A percentile compares a stretch with the other conserved stretches of the same genome.
Conservation (phyloP, 2,113 vertebrate species). For the Paracanthobrama guichenoti region DNA sequence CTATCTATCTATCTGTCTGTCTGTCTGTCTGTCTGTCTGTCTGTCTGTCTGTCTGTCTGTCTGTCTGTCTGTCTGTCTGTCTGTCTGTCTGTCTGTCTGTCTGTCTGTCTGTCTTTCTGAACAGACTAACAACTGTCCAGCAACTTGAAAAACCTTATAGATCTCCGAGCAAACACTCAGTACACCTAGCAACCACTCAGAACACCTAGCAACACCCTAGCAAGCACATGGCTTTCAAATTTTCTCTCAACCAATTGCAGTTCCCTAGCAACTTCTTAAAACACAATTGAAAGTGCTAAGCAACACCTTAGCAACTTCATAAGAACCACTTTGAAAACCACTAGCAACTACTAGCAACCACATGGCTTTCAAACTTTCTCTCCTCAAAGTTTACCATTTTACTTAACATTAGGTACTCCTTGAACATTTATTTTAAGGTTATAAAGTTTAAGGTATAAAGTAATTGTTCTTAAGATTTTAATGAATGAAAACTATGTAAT, state of each 20-base stretch:
- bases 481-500: neutral
- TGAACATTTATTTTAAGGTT: neutral
- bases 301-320: neutral
- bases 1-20: neutral
- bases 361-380: neutral
- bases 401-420: neutral
- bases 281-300: neutral
- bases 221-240: neutral
- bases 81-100: neutral
- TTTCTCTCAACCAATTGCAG: neutral
- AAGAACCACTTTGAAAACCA: neutral
- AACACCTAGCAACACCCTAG: neutral
- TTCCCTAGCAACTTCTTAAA: neutral
- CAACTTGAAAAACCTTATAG: neutral
- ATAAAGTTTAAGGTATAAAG: too few species aligned
- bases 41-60: too few species aligned
- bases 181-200: neutral
- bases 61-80: too few species aligned
- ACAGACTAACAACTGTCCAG: neutral
- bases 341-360: neutral
- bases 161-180: neutral
- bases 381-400: neutral
- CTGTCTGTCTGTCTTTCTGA: neutral
- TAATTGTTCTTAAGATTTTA: neutral
- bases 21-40: neutral